Percentiles rank a stretch among this genome's conserved stretches.
Evolutionary conservation across 2,113 vertebrate species (phyloP).

Genomic region (Hypocryptadius cinnamomeus): DNA sequence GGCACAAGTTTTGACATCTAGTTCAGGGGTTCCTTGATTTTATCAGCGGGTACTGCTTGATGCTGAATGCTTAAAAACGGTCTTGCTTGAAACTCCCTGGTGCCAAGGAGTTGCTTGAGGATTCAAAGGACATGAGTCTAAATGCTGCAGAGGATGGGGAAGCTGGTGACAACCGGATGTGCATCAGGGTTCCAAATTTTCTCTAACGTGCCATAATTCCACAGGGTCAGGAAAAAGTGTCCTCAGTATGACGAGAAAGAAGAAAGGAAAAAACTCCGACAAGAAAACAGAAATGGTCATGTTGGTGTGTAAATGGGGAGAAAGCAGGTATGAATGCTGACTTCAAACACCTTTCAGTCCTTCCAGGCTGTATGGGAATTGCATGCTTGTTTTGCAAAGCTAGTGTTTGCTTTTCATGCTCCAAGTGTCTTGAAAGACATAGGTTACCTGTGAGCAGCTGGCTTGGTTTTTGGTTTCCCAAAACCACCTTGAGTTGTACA

Average conservation of each 20-base stretch:
- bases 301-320: conserved; percentile 54
- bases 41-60: neutral
- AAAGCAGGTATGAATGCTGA: conserved; percentile 25
- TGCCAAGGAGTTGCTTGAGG: neutral
- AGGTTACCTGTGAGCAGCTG: neutral
- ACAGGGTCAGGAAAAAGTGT: conserved; percentile 68
- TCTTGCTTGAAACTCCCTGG: neutral
- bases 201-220: neutral
- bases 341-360: neutral
- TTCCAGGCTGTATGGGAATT: neutral
- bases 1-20: too few relatives aligned
- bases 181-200: neutral
- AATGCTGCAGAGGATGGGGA: neutral
- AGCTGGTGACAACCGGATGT: neutral
- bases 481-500: neutral
- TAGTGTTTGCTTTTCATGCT: neutral
- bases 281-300: conserved; percentile 64
- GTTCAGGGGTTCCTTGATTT: neutral
- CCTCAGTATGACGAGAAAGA: conserved; percentile 65
- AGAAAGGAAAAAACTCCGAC: conserved; percentile 72
- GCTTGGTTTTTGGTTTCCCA: neutral
- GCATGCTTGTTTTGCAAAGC: neutral
- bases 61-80: neutral
- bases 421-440: neutral
- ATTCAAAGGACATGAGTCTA: neutral